These are phyloP conservation scores for Danio aesculapii DNA, from an alignment of 2,797 vertebrate species.

Conservation along the genomic window DNA sequence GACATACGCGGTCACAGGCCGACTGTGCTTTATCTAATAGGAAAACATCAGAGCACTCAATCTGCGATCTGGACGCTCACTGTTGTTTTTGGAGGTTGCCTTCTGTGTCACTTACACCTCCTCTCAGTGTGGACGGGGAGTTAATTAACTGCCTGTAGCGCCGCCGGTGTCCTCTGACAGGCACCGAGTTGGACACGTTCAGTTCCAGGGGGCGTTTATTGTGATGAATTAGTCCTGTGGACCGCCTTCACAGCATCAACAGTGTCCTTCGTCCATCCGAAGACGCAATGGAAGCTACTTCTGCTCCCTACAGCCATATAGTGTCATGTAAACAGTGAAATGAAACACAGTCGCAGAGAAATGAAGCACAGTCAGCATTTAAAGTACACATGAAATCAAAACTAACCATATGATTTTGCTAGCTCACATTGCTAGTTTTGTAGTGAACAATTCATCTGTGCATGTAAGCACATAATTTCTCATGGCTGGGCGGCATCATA, in stretches of 20 bases:
- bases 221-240: constrained; percentile 75
- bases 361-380: background rate
- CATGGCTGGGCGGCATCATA: too few species aligned
- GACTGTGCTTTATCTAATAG: constrained; percentile 20
- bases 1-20: background rate
- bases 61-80: constrained; percentile 16
- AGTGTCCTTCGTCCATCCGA: background rate
- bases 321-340: background rate
- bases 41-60: constrained; percentile 28
- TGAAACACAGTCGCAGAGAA: background rate
- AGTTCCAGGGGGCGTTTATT: constrained; percentile 69
- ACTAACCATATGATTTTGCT: too few species aligned
- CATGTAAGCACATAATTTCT: too few species aligned
- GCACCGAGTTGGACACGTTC: constrained; percentile 53
- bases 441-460: too few species aligned
- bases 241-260: constrained; percentile 43
- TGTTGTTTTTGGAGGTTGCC: constrained; percentile 52
- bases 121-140: constrained; percentile 66
- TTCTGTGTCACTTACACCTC: constrained; percentile 52
- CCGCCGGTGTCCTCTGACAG: constrained; percentile 64
- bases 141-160: constrained; percentile 76
- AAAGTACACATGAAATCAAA: background rate
- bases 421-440: too few species aligned
- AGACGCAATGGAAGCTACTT: background rate
- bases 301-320: background rate